Conservation (phyloP, 2,888 invertebrate species). For the Microplitis deprimator region DNA sequence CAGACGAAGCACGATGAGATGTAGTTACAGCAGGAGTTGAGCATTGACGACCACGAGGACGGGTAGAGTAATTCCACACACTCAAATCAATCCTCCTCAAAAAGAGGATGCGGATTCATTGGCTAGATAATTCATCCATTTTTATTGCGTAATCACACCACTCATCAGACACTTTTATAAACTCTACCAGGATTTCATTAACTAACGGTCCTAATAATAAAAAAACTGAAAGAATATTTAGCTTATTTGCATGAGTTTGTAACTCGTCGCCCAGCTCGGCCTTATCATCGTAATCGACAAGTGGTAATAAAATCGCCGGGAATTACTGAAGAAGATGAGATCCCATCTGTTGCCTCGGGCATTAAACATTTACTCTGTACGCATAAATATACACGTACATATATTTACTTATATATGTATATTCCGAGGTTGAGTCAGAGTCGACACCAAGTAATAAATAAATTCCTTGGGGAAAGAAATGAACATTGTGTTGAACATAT, state of each 20-base stretch:
- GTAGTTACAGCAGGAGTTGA: conserved; percentile 53
- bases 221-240: background rate
- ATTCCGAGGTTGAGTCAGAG: conserved; percentile 8
- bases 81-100: conserved; percentile 40
- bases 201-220: background rate
- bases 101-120: conserved; percentile 69
- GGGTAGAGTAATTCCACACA: conserved; percentile 21
- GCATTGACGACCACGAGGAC: conserved; percentile 64
- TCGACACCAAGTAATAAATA: conserved; percentile 59
- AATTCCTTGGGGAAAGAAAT: conserved; percentile 57
- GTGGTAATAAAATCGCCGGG: conserved; percentile 43
- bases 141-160: conserved; percentile 65
- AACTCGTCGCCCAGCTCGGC: background rate
- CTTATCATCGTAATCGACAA: conserved; percentile 40
- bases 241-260: background rate
- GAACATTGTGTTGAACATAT: conserved; percentile 68
- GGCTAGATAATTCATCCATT: conserved; percentile 65
- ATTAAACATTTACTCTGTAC: conserved; percentile 34
- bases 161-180: conserved; percentile 2
- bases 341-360: conserved; percentile 28
- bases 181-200: too few relatives aligned
- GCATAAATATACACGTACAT: conserved; percentile 18
- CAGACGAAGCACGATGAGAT: conserved; percentile 38
- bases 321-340: conserved; percentile 29
- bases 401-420: conserved; percentile 21